Conservation (phyloP, 1,140 invertebrate genomes). For the Brachionus manjavacas region DNA sequence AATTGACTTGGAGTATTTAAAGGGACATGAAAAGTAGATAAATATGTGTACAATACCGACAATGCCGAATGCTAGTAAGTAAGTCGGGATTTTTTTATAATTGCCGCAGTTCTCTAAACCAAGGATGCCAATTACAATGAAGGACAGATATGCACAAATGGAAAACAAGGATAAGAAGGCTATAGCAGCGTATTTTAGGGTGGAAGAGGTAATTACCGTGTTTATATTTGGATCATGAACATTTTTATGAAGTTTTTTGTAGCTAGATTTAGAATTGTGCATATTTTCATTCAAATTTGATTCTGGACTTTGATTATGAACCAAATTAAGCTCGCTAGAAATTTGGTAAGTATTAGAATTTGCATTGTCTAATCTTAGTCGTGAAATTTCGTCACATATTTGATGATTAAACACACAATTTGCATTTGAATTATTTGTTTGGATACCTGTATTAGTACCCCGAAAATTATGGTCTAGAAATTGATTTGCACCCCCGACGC, state of each 20-base stretch:
- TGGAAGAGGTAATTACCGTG: neutral
- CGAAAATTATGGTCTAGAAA: neutral
- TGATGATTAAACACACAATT: conserved; percentile 30
- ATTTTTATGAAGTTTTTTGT: neutral
- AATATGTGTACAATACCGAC: neutral
- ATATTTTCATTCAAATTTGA: neutral
- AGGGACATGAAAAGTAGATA: conserved; percentile 17
- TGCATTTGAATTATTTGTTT: neutral
- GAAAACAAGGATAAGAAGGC: neutral
- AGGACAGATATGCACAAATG: neutral
- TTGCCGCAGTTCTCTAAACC: neutral
- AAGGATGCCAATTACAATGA: neutral
- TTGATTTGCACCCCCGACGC: neutral
- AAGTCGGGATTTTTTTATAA: neutral
- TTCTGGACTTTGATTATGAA: neutral
- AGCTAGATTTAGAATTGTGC: neutral
- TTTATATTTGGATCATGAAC: conserved; percentile 8
- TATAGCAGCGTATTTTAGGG: neutral
- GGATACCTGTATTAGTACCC: neutral
- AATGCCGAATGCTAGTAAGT: neutral
- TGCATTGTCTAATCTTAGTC: neutral
- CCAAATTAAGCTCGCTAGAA: neutral
- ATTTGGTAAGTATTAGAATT: neutral
- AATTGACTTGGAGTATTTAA: neutral
- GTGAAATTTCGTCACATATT: conserved; percentile 25